These are phyloP conservation scores for Andinoacara biseriatus DNA, from an alignment of 2,113 vertebrate genomes.

Conservation along the genomic window DNA sequence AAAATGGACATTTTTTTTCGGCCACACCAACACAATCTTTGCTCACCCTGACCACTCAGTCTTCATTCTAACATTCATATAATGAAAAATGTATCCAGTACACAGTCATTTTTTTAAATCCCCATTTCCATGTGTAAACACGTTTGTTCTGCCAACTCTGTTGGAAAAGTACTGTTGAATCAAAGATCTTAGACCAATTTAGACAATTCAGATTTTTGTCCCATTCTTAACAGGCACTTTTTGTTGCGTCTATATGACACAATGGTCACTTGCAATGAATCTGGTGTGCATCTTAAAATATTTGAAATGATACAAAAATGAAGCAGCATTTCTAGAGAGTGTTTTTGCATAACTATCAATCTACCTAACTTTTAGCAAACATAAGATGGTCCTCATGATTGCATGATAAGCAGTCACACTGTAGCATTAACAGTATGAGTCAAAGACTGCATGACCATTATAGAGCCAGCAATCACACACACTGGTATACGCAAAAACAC, in stretches of 20 bases:
- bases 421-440: constrained; percentile 29
- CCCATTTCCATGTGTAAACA: neutral
- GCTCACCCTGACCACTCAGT: too few relatives aligned
- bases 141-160: neutral
- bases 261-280: neutral
- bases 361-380: neutral
- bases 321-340: neutral
- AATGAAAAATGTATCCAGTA: neutral
- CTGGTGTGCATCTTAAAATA: neutral
- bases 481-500: neutral
- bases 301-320: neutral
- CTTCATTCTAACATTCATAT: neutral
- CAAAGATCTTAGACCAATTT: neutral
- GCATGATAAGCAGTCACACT: neutral
- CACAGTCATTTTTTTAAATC: neutral
- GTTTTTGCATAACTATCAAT: neutral
- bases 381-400: neutral
- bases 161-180: neutral
- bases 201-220: neutral
- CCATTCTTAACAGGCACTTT: neutral
- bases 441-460: constrained; percentile 31
- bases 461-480: neutral
- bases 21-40: too few relatives aligned
- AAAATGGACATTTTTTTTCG: neutral
- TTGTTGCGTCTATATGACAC: neutral